Evolutionary conservation across 2,113 vertebrate genomes (phyloP), one percentile per base, ranked within the genome.

Genomic region (Eurystomus gularis): DNA sequence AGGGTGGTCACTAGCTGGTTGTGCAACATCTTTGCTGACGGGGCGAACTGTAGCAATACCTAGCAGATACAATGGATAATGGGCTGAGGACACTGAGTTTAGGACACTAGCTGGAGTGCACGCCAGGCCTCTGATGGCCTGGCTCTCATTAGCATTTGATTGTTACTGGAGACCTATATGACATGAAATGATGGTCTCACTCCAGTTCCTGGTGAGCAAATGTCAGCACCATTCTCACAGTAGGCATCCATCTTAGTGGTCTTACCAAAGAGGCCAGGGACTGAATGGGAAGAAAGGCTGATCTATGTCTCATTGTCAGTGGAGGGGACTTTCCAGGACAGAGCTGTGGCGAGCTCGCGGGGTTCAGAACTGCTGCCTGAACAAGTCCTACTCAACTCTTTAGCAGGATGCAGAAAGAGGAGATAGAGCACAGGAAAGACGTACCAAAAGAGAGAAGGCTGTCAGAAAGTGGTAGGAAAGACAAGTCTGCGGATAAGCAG

Each of bases 1-100:
- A 54, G 90, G 94, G 80, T 90, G 95, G 94, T 65, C 96, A 96
- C 79, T 87, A 57, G 71, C 49, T 66, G 88, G 57, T 83, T 79
- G 91, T 49, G 84, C 87, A 73, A 54, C 26, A 2, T 13, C 90
- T 26, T 31, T 86, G 88, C 90, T 83, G 86, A 58, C 8, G 31
- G 86, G 92, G 64, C 76, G 51, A 73, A 66, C 79, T 94, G 90
- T 10, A 60, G 93, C 85, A 80, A 11, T 44, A 70, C 71, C 93
- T 88, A 70, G 44, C 40, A 88, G 87, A 54, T 20, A 78, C 69
- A 49, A 64, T 13, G 85, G 62, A 16, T 5, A 81, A 58, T 5
- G 64, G 86, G 68, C 13, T 66, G 26, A 52, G 92, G 90, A 75
- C 55, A 31, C 21, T 0, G 3, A 33, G 20, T 70, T n/a, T 48